Base-by-base conservation (phyloP, 2,797 vertebrate genomes). In the Microctenopoma steveboyesi region DNA sequence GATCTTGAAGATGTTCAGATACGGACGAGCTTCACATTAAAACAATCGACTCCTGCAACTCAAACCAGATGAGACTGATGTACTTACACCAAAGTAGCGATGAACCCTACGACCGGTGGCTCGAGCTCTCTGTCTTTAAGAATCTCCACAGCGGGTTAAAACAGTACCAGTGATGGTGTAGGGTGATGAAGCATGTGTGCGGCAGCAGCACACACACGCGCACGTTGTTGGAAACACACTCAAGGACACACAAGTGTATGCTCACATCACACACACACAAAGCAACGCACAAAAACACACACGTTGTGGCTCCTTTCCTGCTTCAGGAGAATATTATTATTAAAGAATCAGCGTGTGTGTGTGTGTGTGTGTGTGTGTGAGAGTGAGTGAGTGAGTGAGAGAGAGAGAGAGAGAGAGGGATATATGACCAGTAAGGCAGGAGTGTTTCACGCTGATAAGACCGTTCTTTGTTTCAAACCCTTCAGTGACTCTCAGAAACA, bases 381-480 rank as follows among this genome's bases (percentile, higher is more conserved):
- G 35, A 37, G 35, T 35, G 33, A 12, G 37, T 3, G 37, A 3
- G 11, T 11, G 37, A 39, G 10, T 11, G 30, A 47, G 14, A 10
- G 3, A 7, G 12, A 18, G 5, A 30, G n/a, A 33, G 12, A 33
- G 30, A 8, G 5, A 9, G 10, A 43, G 28, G 1, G 5, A 1
- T n/a, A 15, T 13, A 27, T 35, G 43, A 28, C 7, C 16, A 47
- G 22, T 48, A 3, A 55, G 1, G 50, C 45, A 51, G 35, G 67
- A 65, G 62, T 77, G 65, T 69, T 74, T 68, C 0, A 1, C 25
- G 54, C 13, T 61, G 67, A 74, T 71, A 72, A 71, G 54, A 45
- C 54, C 5, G 63, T 50, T 52, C 54, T 46, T 68, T 78, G 33
- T 69, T 65, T 69, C 60, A 54, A 39, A 48, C n/a, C 16, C 37